Evolutionary conservation across 2,113 vertebrate species (phyloP), one percentile per base, ranked within the genome.

Genomic region (Amphiprion percula): DNA sequence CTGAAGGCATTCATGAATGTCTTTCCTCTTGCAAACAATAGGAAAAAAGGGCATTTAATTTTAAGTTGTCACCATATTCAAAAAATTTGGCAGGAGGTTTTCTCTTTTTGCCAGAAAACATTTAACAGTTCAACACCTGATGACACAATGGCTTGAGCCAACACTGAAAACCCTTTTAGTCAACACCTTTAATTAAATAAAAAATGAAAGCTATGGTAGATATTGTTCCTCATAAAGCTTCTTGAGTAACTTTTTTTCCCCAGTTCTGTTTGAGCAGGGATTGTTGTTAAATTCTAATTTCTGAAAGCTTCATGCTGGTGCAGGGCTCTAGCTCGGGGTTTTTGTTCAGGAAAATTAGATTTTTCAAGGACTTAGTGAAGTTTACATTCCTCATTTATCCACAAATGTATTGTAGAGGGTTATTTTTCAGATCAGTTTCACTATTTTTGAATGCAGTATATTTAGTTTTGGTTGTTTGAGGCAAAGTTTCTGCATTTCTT

Each of bases 181-280:
- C 24, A 71, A 68, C 52, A 70, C 12, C 23, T 67, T 78, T 69
- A 74, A 77, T 77, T 46, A 68, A 73, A 26, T 26, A 26, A 26
- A 26, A 26, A 68, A 4, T 54, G 16, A 19, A 50, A 46, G 49
- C 24, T 5, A 21, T 9, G 8, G 12, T 21, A 61, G 17, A 49
- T 46, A 19, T 53, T 7, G 3, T 54, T 55, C 2, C 39, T 54
- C 37, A 24, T 46, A 30, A 19, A 4, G 64, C 26, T 47, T n/a
- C 33, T 8, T 10, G 33, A 37, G 33, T 8, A 9, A 9, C 53
- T 47, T 11, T 28, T 26, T 4, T 54, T 54, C n/a, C 10, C 10
- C 4, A 14, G 37, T 11, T 37, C 1, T 8, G 46, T 50, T 15
- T 44, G 11, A 41, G 54, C 1, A 10, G 15, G 39, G 61, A 8